phyloP scores from a whole-genome alignment of 2,888 invertebrate genomes.

The Dilophus febrilis region DNA sequence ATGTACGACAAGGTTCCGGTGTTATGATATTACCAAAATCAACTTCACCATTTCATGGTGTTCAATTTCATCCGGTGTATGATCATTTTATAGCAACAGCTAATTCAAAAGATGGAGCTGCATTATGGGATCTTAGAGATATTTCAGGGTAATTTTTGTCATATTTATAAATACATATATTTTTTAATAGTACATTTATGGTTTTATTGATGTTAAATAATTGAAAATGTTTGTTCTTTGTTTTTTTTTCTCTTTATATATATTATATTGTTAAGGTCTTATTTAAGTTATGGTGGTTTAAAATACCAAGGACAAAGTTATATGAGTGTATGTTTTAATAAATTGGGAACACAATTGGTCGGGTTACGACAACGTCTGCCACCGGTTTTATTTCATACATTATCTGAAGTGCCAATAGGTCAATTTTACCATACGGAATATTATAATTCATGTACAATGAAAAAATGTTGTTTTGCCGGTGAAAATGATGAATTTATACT shows the following conservation, averaged over 20 bases:
- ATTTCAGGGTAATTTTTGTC: slow-evolving; percentile 65
- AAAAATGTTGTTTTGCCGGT: slow-evolving; percentile 88
- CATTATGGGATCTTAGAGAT: slow-evolving; percentile 76
- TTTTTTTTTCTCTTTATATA: background rate
- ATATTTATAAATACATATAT: background rate
- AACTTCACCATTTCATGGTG: slow-evolving; percentile 78
- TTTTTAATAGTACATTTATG: too few relatives aligned
- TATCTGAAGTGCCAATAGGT: slow-evolving; percentile 51
- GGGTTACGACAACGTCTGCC: slow-evolving; percentile 72
- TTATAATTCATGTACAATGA: slow-evolving; percentile 94
- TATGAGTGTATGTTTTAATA: slow-evolving; percentile 86
- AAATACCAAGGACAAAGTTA: slow-evolving; percentile 52
- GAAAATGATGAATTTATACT: slow-evolving; percentile 74
- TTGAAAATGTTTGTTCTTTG: slow-evolving; percentile 10
- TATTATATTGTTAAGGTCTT: slow-evolving; percentile 33
- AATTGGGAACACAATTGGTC: slow-evolving; percentile 55
- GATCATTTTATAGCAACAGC: slow-evolving; percentile 69
- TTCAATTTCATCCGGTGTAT: slow-evolving; percentile 80
- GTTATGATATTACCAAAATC: slow-evolving; percentile 47
- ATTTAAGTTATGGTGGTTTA: slow-evolving; percentile 48
- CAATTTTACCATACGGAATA: slow-evolving; percentile 86
- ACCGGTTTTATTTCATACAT: slow-evolving; percentile 61
- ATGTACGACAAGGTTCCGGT: slow-evolving; percentile 41
- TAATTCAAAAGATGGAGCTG: slow-evolving; percentile 77
- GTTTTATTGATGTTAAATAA: too few relatives aligned